A percentile compares a stretch with the other conserved stretches of the same genome.
Conservation (phyloP, 2,113 vertebrate genomes). For the Sphaerodactylus townsendi region DNA sequence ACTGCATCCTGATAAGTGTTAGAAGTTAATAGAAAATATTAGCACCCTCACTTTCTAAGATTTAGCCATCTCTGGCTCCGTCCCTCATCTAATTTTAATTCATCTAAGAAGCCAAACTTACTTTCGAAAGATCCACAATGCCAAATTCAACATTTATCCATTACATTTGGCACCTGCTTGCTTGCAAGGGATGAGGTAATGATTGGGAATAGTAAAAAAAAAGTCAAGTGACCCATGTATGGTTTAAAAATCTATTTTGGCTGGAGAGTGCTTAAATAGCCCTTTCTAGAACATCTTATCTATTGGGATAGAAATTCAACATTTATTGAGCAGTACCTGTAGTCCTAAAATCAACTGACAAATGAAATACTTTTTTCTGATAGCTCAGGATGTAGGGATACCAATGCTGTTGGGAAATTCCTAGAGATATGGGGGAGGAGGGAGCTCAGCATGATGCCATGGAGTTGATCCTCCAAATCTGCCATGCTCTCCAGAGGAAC, state of each 20-base stretch:
- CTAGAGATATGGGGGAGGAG: too few species aligned
- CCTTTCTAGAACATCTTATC: background rate
- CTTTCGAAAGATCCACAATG: accelerated
- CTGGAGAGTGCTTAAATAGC: constrained; percentile 46
- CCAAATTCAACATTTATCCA: background rate
- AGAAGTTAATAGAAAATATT: accelerated
- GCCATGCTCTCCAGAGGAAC: too few species aligned
- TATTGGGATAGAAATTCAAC: constrained; percentile 52
- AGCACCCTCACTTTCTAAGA: background rate
- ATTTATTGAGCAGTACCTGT: constrained; percentile 37
- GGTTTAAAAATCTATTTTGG: constrained; percentile 39
- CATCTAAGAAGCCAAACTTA: background rate
- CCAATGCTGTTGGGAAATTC: too few species aligned
- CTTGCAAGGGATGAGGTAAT: background rate
- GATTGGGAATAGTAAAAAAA: background rate
- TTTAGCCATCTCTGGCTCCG: background rate
- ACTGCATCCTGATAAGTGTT: background rate
- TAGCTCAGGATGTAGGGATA: background rate
- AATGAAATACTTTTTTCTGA: background rate
- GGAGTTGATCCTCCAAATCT: too few species aligned
- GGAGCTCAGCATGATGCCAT: too few species aligned
- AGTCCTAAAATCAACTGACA: background rate
- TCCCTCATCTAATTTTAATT: background rate
- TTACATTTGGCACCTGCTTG: background rate
- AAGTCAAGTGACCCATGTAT: background rate